Base-by-base conservation (phyloP, 2,888 invertebrate species). In the Tipula lateralis region DNA sequence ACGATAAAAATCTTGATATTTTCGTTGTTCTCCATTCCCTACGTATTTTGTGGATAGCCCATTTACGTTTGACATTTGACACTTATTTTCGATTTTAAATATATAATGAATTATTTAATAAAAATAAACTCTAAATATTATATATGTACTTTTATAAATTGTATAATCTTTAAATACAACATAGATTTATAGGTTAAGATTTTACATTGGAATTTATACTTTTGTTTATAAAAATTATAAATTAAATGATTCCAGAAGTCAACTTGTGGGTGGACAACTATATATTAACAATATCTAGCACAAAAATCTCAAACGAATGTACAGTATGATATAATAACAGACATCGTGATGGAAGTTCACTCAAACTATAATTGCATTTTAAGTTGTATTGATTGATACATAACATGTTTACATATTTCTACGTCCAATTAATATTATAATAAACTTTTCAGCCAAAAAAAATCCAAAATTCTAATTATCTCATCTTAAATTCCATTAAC, bases 101-200 rank as follows among this genome's bases (percentile, higher is more conserved):
- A 39, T 3, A 44, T 44, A 16, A 44, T 44, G 44, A 16, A 39
- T 44, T 44, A 13, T 44, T 39, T 44, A n/a, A 50, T 50, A 50
- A 1, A 50, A 16, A 50, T 16, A 50, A 50, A 16, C 6, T 44
- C 16, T 50, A 50, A 50, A 50, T 16, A 50, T 50, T 13, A 39
- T 39, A 50, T n/a, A n/a, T n/a, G n/a, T n/a, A n/a, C n/a, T n/a
- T n/a, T n/a, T n/a, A n/a, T n/a, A n/a, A n/a, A n/a, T 19, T 50
- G 44, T 50, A 50, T 50, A 50, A 16, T 50, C 6, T 50, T 66
- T 66, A 66, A 66, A 66, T 12, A 66, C 24, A 66, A 66, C 19
- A 66, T 66, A 66, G 66, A 66, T 66, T 66, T 66, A 66, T 66
- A 66, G 66, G 66, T 66, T 66, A 66, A 24, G 66, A 50, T 19